phyloP scores from a whole-genome alignment of 2,888 invertebrate genomes.

The Lepidonotus clava region DNA sequence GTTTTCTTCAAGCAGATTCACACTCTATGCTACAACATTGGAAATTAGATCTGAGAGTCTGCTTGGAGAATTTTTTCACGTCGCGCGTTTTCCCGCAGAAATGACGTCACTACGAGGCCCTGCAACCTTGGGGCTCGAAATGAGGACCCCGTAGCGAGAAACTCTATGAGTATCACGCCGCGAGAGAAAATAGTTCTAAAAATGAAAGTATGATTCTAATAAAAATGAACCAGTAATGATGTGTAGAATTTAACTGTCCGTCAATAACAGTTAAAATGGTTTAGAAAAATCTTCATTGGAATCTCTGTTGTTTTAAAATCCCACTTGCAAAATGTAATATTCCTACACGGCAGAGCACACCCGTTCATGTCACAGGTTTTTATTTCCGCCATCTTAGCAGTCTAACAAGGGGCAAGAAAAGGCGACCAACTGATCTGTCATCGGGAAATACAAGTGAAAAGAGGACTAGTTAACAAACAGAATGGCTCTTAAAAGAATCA shows the following conservation, averaged over 20 bases:
- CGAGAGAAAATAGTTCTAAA: background rate
- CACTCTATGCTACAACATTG: background rate
- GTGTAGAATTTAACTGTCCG: too few species aligned
- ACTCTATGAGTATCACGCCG: background rate
- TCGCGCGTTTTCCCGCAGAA: background rate
- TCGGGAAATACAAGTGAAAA: slow-evolving; percentile 45
- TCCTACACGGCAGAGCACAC: slow-evolving; percentile 9
- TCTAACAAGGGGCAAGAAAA: slow-evolving; percentile 10
- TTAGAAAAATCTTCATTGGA: too few species aligned
- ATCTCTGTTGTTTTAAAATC: too few species aligned
- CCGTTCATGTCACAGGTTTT: slow-evolving; percentile 44
- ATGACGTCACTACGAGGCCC: slow-evolving; percentile 41
- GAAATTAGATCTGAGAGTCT: background rate
- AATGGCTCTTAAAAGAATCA: slow-evolving; percentile 75
- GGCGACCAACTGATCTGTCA: slow-evolving; percentile 34
- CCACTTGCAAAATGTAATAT: too few species aligned
- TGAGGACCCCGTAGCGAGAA: slow-evolving; percentile 42
- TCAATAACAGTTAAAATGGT: too few species aligned
- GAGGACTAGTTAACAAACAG: slow-evolving; percentile 35
- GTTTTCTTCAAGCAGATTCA: background rate
- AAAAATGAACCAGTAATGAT: too few species aligned
- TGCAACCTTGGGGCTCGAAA: background rate
- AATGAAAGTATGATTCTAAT: too few species aligned
- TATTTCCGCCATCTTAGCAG: slow-evolving; percentile 54
- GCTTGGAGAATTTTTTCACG: background rate